These are phyloP conservation scores for Bellardia bayeri DNA, from an alignment of 2,888 invertebrate species.

Conservation along the genomic window DNA sequence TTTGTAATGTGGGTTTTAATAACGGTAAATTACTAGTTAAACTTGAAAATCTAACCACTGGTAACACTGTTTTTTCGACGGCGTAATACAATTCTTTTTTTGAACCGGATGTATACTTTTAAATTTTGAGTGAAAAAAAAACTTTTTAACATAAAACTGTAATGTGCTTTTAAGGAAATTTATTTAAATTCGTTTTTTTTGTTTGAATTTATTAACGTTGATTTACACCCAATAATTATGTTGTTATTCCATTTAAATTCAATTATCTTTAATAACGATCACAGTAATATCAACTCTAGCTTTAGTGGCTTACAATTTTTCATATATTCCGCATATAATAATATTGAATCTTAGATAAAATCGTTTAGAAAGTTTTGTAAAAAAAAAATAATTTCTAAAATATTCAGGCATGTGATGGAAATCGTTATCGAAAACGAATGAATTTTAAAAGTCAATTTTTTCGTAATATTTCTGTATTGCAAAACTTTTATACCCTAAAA, in stretches of 20 bases:
- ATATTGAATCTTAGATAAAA: too few species aligned
- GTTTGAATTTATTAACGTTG: neutral
- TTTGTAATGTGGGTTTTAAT: conserved; percentile 64
- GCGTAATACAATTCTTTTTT: neutral
- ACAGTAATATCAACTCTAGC: neutral
- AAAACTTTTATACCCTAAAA: too few species aligned
- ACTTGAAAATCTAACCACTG: conserved; percentile 31
- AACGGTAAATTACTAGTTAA: conserved; percentile 60
- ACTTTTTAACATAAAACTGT: neutral
- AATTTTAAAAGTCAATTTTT: too few species aligned
- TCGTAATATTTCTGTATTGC: too few species aligned
- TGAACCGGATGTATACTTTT: conserved; percentile 4
- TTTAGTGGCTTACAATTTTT: neutral
- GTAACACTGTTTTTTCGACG: neutral
- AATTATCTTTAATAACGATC: neutral
- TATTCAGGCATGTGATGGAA: too few species aligned
- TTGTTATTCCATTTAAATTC: neutral
- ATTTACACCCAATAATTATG: neutral
- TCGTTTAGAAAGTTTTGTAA: too few species aligned
- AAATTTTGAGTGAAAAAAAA: neutral
- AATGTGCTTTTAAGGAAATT: neutral
- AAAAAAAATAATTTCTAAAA: too few species aligned
- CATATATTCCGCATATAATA: too few species aligned
- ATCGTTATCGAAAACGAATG: too few species aligned
- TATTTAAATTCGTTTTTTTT: neutral